phyloP scores from a whole-genome alignment of 2,888 invertebrate species.

The Drosophila lacicola region DNA sequence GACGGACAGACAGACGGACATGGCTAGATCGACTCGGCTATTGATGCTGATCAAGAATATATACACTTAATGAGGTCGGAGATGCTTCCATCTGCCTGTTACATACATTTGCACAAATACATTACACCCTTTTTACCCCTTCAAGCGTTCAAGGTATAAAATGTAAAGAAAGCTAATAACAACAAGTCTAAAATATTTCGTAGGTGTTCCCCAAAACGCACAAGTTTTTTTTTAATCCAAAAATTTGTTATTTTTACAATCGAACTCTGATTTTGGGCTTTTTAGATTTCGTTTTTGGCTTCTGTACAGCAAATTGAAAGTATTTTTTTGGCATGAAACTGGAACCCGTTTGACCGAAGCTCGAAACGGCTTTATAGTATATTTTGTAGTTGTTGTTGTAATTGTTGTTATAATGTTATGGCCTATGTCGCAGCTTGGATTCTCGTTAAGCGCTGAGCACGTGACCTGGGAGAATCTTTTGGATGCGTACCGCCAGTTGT shows the following conservation, averaged over 20 bases:
- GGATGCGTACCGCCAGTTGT: background rate
- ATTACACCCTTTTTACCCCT: too few relatives aligned
- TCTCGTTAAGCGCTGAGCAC: slow-evolving; percentile 7
- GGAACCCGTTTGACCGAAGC: slow-evolving; percentile 33
- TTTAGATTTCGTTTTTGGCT: slow-evolving; percentile 18
- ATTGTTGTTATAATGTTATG: slow-evolving; percentile 19
- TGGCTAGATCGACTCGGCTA: too few relatives aligned
- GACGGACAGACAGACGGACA: too few relatives aligned
- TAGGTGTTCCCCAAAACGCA: background rate
- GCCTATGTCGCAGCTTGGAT: slow-evolving; percentile 2
- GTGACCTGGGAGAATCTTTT: slow-evolving; percentile 4
- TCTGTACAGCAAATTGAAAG: slow-evolving; percentile 29
- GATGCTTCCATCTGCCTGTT: too few relatives aligned
- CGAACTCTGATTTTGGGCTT: slow-evolving; percentile 7
- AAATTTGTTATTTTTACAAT: slow-evolving; percentile 2
- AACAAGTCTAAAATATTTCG: background rate
- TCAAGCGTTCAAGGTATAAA: too few relatives aligned
- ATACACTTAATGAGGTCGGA: too few relatives aligned
- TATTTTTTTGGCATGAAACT: slow-evolving; percentile 19
- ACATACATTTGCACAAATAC: too few relatives aligned
- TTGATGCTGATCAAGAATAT: too few relatives aligned
- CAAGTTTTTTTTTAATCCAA: background rate
- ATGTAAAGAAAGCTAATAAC: background rate
- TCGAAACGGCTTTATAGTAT: slow-evolving; percentile 7
- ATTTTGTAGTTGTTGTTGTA: background rate